Conservation (phyloP, 2,113 vertebrate species). For the Plectropomus leopardus region DNA sequence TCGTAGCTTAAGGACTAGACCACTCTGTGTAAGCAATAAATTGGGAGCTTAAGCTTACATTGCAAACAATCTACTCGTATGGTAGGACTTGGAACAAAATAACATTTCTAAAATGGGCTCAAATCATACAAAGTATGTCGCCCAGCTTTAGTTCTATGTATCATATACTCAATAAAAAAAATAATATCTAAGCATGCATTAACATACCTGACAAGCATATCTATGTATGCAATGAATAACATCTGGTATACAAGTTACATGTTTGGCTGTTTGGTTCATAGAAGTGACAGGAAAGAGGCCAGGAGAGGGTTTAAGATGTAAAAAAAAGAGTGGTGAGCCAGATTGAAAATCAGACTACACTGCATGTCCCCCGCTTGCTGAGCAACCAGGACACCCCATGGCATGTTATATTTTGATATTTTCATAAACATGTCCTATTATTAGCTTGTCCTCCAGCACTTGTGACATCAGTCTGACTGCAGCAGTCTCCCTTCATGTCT, state of each 20-base stretch:
- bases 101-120: too few species aligned
- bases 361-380: slow-evolving; percentile 27
- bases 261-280: not conserved
- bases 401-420: slow-evolving; percentile 75
- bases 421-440: slow-evolving; percentile 80
- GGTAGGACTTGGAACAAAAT: too few species aligned
- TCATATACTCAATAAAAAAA: not conserved
- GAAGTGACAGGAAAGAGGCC: slow-evolving; percentile 6
- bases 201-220: not conserved
- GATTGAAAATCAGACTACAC: slow-evolving; percentile 51
- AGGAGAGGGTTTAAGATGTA: slow-evolving; percentile 6
- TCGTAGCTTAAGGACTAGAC: too few species aligned
- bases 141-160: not conserved
- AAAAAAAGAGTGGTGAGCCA: slow-evolving; percentile 35
- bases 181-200: not conserved
- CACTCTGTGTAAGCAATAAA: too few species aligned
- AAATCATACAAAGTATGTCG: too few species aligned
- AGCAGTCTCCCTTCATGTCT: slow-evolving; percentile 75
- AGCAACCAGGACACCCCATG: slow-evolving; percentile 65
- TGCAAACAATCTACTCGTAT: too few species aligned
- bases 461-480: slow-evolving; percentile 81
- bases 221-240: not conserved
- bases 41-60: too few species aligned
- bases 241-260: not conserved
- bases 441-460: slow-evolving; percentile 77